Evolutionary conservation across 2,888 invertebrate genomes (phyloP).

Genomic region (Itoplectis maculator): DNA sequence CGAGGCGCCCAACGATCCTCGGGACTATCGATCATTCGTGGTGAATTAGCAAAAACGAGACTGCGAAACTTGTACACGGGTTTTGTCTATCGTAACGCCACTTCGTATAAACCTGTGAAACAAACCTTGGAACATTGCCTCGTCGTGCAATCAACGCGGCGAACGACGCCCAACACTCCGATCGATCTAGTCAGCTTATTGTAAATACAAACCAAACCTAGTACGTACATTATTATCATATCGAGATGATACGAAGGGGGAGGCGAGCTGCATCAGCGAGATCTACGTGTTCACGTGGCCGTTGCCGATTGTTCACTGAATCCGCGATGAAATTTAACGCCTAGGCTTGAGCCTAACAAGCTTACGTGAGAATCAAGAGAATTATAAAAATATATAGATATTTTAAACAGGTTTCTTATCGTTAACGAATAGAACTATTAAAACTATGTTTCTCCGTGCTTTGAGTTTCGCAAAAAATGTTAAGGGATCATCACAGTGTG

Average conservation of each 20-base stretch:
- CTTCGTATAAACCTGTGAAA: slow-evolving; percentile 29
- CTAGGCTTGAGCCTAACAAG: slow-evolving; percentile 33
- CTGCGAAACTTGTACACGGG: slow-evolving; percentile 7
- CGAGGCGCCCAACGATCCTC: slow-evolving; percentile 38
- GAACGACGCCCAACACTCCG: slow-evolving; percentile 28
- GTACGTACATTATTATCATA: slow-evolving; percentile 47
- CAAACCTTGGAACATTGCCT: slow-evolving; percentile 42
- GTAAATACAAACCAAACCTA: slow-evolving; percentile 39
- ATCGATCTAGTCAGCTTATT: slow-evolving; percentile 57
- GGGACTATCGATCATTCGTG: slow-evolving; percentile 21
- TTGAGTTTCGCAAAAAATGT: neutral
- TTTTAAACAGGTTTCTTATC: neutral
- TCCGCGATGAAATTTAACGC: slow-evolving; percentile 45
- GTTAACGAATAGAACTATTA: slow-evolving; percentile 43
- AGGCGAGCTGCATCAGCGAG: slow-evolving; percentile 23
- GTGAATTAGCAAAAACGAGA: slow-evolving; percentile 1
- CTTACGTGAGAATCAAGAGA: slow-evolving; percentile 15
- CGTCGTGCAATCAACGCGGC: slow-evolving; percentile 26
- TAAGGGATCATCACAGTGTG: no score
- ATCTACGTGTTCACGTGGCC: slow-evolving; percentile 23
- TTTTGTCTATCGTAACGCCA: slow-evolving; percentile 22
- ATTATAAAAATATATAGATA: slow-evolving; percentile 56
- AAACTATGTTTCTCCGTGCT: neutral
- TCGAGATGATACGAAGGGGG: slow-evolving; percentile 28
- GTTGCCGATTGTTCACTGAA: slow-evolving; percentile 15